phyloP scores from a whole-genome alignment of 1,140 invertebrate genomes.

The Schlechtendalia chinensis region DNA sequence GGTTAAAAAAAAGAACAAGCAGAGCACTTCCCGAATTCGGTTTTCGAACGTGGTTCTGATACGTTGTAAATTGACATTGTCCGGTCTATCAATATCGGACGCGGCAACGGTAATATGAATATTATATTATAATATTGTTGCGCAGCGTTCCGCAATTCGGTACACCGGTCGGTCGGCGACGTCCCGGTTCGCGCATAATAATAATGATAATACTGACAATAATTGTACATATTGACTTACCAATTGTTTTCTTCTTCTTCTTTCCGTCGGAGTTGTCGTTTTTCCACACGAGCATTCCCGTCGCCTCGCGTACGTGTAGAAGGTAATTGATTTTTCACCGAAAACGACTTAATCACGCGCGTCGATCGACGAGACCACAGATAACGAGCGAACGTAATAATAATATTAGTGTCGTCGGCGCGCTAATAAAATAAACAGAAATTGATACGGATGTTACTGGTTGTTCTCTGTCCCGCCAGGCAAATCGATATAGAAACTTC shows the following conservation, averaged over 20 bases:
- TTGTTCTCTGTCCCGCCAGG: too few relatives aligned
- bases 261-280: too few relatives aligned
- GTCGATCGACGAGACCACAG: background rate
- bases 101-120: background rate
- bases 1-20: background rate
- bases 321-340: slow-evolving; percentile 11
- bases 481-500: too few relatives aligned
- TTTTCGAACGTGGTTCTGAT: slow-evolving; percentile 1
- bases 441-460: too few relatives aligned
- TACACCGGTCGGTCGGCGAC: too few relatives aligned
- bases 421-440: too few relatives aligned
- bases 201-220: too few relatives aligned
- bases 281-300: too few relatives aligned
- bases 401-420: too few relatives aligned
- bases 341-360: slow-evolving; percentile 19
- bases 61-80: background rate
- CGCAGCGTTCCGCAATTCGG: too few relatives aligned
- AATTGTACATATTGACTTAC: background rate
- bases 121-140: background rate
- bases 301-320: background rate
- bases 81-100: background rate
- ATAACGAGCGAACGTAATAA: background rate
- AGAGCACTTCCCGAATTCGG: background rate
- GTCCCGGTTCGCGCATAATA: background rate
- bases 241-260: too few relatives aligned